Conservation (phyloP, 2,888 invertebrate genomes). For the Sesamia inferens region DNA sequence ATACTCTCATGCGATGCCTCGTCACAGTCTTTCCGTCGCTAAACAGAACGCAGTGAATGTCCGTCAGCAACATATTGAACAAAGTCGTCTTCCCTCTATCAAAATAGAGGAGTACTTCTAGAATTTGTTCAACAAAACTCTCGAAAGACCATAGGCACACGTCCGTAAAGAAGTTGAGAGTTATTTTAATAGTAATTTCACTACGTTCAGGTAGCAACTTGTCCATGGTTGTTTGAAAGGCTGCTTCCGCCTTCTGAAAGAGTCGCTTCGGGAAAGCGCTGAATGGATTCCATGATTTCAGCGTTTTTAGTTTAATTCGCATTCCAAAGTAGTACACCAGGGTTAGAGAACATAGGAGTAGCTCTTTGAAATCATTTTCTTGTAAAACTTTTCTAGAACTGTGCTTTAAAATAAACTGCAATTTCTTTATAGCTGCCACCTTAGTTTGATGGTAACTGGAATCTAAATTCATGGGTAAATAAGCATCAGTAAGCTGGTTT, state of each 20-base stretch:
- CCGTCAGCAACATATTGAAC: conserved; percentile 77
- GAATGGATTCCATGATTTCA: conserved; percentile 68
- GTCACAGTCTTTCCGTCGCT: conserved; percentile 75
- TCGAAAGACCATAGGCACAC: conserved; percentile 77
- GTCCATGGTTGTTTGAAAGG: conserved; percentile 75
- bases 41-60: conserved; percentile 75
- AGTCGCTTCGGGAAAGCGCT: conserved; percentile 62
- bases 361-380: conserved; percentile 70
- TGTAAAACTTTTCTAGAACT: conserved; percentile 65
- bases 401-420: conserved; percentile 68
- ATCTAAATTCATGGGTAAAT: conserved; percentile 74
- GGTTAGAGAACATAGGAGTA: conserved; percentile 75
- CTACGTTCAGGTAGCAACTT: conserved; percentile 75
- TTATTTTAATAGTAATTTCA: conserved; percentile 73
- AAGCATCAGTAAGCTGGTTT: conserved; percentile 65
- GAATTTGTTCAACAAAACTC: conserved; percentile 76
- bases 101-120: conserved; percentile 77
- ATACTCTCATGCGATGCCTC: conserved; percentile 84
- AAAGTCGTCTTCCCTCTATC: conserved; percentile 72
- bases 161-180: conserved; percentile 74
- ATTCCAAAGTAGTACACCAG: conserved; percentile 79
- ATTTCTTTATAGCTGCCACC: conserved; percentile 68
- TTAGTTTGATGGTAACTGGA: conserved; percentile 67
- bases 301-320: conserved; percentile 73
- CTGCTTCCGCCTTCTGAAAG: conserved; percentile 74